Evolutionary conservation across 2,797 vertebrate genomes (phyloP).

Genomic region (Trematomus bernacchii): DNA sequence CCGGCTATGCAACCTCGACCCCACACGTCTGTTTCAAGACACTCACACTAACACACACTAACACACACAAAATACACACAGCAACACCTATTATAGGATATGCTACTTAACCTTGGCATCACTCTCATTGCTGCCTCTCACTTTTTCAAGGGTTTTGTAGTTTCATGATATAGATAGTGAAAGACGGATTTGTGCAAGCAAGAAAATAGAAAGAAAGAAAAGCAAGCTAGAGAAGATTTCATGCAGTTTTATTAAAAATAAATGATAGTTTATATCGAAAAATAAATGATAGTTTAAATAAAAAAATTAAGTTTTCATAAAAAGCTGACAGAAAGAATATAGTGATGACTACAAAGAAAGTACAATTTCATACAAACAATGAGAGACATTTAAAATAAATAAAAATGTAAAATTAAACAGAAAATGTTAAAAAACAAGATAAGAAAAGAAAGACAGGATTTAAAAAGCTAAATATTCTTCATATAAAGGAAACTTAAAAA

Average conservation of each 20-base stretch:
- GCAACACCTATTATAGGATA: constrained; percentile 78
- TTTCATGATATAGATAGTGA: constrained; percentile 43
- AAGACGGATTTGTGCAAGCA: constrained; percentile 23
- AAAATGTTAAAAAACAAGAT: not conserved
- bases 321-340: not conserved
- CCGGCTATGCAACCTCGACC: constrained; percentile 81
- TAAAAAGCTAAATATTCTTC: constrained; percentile 4
- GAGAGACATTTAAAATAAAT: not conserved
- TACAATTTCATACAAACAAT: not conserved
- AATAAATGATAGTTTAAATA: not conserved
- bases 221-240: not conserved
- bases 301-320: not conserved
- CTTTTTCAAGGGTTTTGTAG: constrained; percentile 50
- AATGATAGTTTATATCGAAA: not conserved
- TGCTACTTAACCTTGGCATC: constrained; percentile 88
- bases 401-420: not conserved
- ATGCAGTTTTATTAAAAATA: not conserved
- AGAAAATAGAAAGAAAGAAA: constrained; percentile 1
- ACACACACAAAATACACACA: constrained; percentile 69
- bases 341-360: not conserved
- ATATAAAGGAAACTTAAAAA: constrained; percentile 25
- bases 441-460: not conserved
- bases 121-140: constrained; percentile 58
- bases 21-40: constrained; percentile 81
- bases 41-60: constrained; percentile 68